Evolutionary conservation across 2,113 vertebrate species (phyloP), one percentile per base, ranked within the genome.

Genomic region (Oreocharis arfaki): DNA sequence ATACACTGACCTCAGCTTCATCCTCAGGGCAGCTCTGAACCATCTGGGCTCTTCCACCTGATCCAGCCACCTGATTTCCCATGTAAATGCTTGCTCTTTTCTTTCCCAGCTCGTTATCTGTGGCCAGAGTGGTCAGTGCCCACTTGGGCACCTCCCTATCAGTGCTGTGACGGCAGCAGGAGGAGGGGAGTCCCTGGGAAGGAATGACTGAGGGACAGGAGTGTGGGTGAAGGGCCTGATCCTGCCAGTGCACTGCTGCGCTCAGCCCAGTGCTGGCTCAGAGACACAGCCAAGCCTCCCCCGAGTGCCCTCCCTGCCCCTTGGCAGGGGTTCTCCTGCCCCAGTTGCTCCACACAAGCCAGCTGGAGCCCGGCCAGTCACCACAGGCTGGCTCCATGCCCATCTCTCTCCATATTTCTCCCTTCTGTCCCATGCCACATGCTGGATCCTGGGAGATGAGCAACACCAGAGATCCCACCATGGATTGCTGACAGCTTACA

Each of bases 161-260:
- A 63, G 63, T 0, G 0, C 37, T 84, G 52, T 0, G 2, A n/a
- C 27, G 52, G 57, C 71, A 79, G 50, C 73, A 70, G 71, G 21
- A 81, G 49, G 59, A 67, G 42, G 64, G 18, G 46, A 69, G 33
- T 60, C 26, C 35, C 46, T 75, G 17, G 56, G 46, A 70, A 65
- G 46, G 61, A 70, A 27, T 2, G 19, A 55, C 70, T 69, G 65
- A 74, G 23, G 76, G 50, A 50, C 18, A 37, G 77, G 33, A 86
- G 56, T 2, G 1, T 76, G 79, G 74, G 57, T 71, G 68, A 61
- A 74, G 41, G 42, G 23, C 37, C 55, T 64, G 46, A 64, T 79
- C 33, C 41, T 70, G 76, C 32, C 35, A 47, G 23, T 39, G 18
- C 53, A 24, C 5, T n/a, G 46, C 61, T 2, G 4, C 41, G 28